Conservation (phyloP, 2,888 invertebrate species). For the Anarsia innoxiella region DNA sequence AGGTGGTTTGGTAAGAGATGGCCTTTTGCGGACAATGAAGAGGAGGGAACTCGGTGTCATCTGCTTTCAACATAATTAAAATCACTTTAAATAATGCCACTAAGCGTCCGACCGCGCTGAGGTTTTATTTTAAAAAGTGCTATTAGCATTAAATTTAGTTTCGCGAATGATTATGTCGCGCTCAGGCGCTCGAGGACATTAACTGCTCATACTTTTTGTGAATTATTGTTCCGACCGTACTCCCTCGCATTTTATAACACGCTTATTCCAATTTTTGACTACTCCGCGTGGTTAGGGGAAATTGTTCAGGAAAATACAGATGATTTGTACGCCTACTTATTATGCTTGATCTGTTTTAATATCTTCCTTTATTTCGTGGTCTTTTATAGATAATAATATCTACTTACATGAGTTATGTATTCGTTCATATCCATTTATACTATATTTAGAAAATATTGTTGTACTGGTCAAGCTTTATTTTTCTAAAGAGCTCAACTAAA, state of each 20-base stretch:
- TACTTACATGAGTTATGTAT: too few species aligned
- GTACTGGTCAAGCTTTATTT: too few species aligned
- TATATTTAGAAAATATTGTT: too few species aligned
- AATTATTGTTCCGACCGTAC: slow-evolving; percentile 62
- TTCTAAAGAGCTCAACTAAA: slow-evolving; percentile 33
- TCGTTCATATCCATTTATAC: too few species aligned
- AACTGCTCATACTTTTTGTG: slow-evolving; percentile 70
- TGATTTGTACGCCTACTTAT: too few species aligned
- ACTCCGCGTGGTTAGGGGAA: not conserved
- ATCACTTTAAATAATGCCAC: slow-evolving; percentile 73
- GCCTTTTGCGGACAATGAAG: slow-evolving; percentile 55
- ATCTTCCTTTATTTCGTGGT: too few species aligned
- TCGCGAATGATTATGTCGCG: slow-evolving; percentile 70
- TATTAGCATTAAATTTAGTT: slow-evolving; percentile 75
- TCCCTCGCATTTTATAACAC: slow-evolving; percentile 62
- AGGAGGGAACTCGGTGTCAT: slow-evolving; percentile 70
- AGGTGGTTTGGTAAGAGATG: slow-evolving; percentile 30
- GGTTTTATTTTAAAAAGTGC: slow-evolving; percentile 72
- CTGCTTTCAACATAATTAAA: slow-evolving; percentile 76
- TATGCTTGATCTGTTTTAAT: too few species aligned
- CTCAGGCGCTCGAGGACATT: slow-evolving; percentile 61
- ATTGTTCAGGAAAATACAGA: not conserved
- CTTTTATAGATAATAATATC: too few species aligned
- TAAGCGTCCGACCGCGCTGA: slow-evolving; percentile 60
- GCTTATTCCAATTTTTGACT: slow-evolving; percentile 51